Base-by-base conservation (phyloP, 2,797 vertebrate genomes). In the Coluber constrictor region DNA sequence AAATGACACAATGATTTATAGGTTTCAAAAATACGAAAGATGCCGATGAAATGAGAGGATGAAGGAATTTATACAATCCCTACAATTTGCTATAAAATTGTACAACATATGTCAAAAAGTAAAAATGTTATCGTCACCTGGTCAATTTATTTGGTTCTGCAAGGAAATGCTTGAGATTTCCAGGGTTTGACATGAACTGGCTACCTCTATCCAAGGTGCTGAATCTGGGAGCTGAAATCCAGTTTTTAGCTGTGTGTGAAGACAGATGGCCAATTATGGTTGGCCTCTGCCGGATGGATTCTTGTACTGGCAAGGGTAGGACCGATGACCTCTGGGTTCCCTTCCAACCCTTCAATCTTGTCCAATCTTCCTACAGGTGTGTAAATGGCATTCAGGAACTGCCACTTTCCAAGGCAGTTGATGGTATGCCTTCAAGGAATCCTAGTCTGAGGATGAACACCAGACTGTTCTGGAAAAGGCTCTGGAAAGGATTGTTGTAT, bases 201-300 rank as follows among this genome's bases (percentile, higher is more conserved):
- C 23, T 61, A 3, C 60, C 60, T 27, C 61, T 32, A n/a, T 70
- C 63, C 29, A 32, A 16, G n/a, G 66, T 70, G n/a, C 66, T 70
- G 66, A 70, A 32, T 3, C 66, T 32, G 66, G 63, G 29, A 32
- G n/a, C n/a, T 32, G 66, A 15, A 70, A 16, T 70, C n/a, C n/a
- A 32, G 15, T 32, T 32, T 32, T n/a, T n/a, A 6, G 29, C 27
- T n/a, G 12, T 2, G 63, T 70, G 5, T 2, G 11, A 66, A 66
- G 10, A 5, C 4, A 13, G 13, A 2, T 13, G 29, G 15, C 32
- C 63, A 32, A 2, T n/a, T n/a, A 0, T 5, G 0, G 32, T 70
- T 70, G 15, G 2, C 9, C 4, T 66, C 29, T 66, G 13, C 12
- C 63, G 13, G 0, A n/a, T 70, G n/a, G 29, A 15, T n/a, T 70